phyloP scores from a whole-genome alignment of 2,113 vertebrate species.

The Mastomys natalensis region DNA sequence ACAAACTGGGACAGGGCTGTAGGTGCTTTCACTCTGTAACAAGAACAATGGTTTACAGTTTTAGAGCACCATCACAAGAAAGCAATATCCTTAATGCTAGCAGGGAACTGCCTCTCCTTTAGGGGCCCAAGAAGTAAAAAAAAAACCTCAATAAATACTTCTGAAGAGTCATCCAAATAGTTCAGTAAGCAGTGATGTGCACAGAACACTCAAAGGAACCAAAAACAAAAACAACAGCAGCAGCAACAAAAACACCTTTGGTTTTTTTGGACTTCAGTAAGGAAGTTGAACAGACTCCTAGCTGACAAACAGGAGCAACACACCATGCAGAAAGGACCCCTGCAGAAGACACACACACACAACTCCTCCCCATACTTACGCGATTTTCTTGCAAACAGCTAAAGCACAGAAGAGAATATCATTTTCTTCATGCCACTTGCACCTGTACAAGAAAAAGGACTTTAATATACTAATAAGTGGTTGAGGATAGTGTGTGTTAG shows the following conservation, averaged over 20 bases:
- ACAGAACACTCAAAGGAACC: background rate
- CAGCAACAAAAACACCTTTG: background rate
- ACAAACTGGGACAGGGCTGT: background rate
- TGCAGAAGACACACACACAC: no score
- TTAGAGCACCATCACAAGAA: background rate
- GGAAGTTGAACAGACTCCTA: background rate
- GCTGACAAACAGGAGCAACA: background rate
- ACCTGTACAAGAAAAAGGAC: slow-evolving; percentile 76
- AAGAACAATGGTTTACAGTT: background rate
- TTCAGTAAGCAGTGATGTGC: background rate
- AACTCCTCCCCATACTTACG: slow-evolving; percentile 82
- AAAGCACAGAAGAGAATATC: slow-evolving; percentile 88
- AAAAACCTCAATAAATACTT: background rate
- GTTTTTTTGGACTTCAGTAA: background rate
- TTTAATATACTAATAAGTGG: background rate
- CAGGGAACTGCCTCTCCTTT: background rate
- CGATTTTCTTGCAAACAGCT: slow-evolving; percentile 88
- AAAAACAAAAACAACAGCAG: no score
- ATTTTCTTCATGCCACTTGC: slow-evolving; percentile 90
- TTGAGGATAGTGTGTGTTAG: background rate
- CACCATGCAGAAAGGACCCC: background rate
- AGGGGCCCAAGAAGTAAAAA: background rate
- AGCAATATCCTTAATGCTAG: background rate
- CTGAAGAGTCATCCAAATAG: background rate
- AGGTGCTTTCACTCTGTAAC: background rate